phyloP scores from a whole-genome alignment of 1,140 invertebrate species.

The Bombus impatiens region DNA sequence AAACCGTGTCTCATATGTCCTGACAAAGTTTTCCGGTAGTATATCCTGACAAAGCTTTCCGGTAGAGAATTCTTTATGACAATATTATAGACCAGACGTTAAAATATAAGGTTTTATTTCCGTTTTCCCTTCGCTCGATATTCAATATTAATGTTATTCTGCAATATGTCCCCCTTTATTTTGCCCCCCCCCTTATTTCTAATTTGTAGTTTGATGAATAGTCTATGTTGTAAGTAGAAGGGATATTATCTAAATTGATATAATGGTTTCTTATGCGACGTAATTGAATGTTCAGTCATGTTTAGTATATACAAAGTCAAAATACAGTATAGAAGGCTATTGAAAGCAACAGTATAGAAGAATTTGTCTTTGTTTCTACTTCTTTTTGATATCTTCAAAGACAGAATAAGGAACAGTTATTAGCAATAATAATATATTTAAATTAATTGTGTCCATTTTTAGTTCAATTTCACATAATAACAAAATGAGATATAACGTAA shows the following conservation, averaged over 20 bases:
- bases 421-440: not conserved
- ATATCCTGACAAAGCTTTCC: not conserved
- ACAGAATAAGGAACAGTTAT: not conserved
- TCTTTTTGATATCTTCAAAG: not conserved
- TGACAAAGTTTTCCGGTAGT: not conserved
- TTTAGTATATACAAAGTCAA: too few species aligned
- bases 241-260: too few species aligned
- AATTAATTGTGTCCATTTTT: not conserved
- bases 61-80: constrained; percentile 11
- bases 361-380: not conserved
- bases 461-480: not conserved
- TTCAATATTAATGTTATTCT: constrained; percentile 9
- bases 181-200: not conserved
- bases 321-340: not conserved
- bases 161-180: not conserved
- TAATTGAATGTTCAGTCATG: not conserved
- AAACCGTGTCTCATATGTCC: not conserved
- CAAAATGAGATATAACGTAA: not conserved
- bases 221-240: not conserved
- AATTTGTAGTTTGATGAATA: constrained; percentile 8
- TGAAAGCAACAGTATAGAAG: not conserved
- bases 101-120: constrained; percentile 10
- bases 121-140: not conserved
- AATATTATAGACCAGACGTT: not conserved
- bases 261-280: not conserved